phyloP scores from a whole-genome alignment of 2,888 invertebrate species.

The Rutpela maculata region DNA sequence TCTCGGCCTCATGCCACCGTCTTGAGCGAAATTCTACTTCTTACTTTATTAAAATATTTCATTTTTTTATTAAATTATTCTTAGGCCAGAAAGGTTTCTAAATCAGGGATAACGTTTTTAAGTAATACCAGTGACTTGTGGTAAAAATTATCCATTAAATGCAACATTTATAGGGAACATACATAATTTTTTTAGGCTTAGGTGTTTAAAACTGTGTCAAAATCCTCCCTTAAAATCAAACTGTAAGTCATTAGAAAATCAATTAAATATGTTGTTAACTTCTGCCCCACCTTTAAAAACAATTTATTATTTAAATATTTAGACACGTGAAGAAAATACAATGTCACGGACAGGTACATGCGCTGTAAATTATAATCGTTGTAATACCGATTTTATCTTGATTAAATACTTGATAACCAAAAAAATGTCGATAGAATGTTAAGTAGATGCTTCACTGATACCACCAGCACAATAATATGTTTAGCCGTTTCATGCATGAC shows the following conservation, averaged over 20 bases:
- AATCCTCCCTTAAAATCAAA: no score
- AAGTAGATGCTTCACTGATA: slow-evolving; percentile 38
- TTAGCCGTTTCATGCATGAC: not conserved
- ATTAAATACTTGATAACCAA: slow-evolving; percentile 37
- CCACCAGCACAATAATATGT: slow-evolving; percentile 9
- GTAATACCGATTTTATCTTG: slow-evolving; percentile 44
- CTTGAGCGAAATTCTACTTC: no score
- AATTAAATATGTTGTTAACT: slow-evolving; percentile 13
- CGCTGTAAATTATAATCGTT: slow-evolving; percentile 37
- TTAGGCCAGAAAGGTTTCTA: no score
- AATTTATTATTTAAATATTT: slow-evolving; percentile 34
- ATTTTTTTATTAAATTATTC: no score
- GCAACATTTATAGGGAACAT: no score
- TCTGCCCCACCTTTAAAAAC: slow-evolving; percentile 3
- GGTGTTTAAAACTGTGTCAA: no score
- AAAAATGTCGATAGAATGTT: slow-evolving; percentile 41
- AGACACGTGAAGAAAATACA: slow-evolving; percentile 38
- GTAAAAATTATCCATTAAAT: no score
- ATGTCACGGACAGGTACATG: slow-evolving; percentile 33
- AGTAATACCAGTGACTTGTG: no score
- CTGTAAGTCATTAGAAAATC: not conserved
- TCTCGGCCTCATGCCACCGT: no score
- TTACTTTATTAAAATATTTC: no score
- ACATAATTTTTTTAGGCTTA: no score
- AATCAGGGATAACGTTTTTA: no score